Conservation (phyloP, 1,140 invertebrate genomes). For the Druon quercuslanigerum region DNA sequence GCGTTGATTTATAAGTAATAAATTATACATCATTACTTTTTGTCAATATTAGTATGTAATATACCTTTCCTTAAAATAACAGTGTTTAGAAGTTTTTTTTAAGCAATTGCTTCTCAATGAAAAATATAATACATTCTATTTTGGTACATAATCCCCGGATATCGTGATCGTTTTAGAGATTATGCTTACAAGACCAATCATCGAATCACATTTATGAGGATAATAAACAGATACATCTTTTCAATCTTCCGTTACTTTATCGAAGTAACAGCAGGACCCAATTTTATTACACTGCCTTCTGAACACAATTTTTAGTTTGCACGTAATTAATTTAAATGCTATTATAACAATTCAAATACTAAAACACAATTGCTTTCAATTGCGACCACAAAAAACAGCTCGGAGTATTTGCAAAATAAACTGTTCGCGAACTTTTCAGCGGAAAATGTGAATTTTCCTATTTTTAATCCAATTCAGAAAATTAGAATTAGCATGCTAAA, state of each 20-base stretch:
- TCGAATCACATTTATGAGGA: not conserved
- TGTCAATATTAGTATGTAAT: not conserved
- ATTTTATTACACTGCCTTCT: not conserved
- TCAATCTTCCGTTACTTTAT: not conserved
- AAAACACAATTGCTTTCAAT: not conserved
- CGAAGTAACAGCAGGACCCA: not conserved
- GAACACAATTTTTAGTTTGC: slow-evolving; percentile 10
- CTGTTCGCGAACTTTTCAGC: too few species aligned
- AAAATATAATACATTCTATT: slow-evolving; percentile 18
- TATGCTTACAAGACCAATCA: not conserved
- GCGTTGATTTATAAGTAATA: slow-evolving; percentile 8
- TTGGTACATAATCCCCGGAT: slow-evolving; percentile 23
- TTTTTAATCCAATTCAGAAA: too few species aligned
- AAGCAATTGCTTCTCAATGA: not conserved
- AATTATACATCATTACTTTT: not conserved
- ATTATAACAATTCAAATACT: not conserved
- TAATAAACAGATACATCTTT: not conserved
- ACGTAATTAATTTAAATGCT: not conserved
- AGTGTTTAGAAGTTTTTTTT: not conserved
- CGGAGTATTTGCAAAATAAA: not conserved
- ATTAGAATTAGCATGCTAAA: too few species aligned
- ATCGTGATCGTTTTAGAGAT: not conserved
- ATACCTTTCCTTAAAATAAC: not conserved
- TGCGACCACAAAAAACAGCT: not conserved
- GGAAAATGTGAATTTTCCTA: too few species aligned